These are phyloP conservation scores for Stichodactyla helianthus DNA, from an alignment of 64 coral and sea anemone genomes.

Conservation along the genomic window DNA sequence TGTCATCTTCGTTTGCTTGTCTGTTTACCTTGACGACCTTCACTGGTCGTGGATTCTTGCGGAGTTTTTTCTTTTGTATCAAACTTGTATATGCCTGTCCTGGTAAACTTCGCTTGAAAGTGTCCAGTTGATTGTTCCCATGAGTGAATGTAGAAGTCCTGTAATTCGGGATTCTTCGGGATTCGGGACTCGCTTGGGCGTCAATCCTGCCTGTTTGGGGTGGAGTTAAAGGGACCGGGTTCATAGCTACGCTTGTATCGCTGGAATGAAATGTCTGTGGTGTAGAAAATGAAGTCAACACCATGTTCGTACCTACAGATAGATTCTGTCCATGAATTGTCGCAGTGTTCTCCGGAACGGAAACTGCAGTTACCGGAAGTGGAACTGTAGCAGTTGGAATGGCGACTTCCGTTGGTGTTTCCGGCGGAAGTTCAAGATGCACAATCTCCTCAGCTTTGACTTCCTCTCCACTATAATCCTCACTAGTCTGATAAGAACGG, in stretches of 20 bases:
- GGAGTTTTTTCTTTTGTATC: conserved; percentile 43
- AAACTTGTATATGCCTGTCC: neutral
- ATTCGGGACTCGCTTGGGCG: neutral
- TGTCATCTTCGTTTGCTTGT: conserved; percentile 46
- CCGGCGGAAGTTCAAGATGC: conserved; percentile 21
- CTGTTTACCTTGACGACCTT: conserved; percentile 45
- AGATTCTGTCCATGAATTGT: neutral
- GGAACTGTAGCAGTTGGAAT: neutral
- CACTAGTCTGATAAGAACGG: neutral
- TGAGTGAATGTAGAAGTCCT: neutral
- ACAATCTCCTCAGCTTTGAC: conserved; percentile 33
- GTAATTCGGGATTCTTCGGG: neutral
- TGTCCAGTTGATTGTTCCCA: neutral
- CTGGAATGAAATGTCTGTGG: neutral
- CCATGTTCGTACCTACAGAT: neutral
- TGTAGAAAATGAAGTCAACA: neutral
- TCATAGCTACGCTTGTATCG: neutral
- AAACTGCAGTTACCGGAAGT: conserved; percentile 5
- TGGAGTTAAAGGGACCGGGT: neutral
- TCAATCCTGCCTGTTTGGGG: neutral
- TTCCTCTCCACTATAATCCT: neutral
- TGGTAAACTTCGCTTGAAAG: neutral
- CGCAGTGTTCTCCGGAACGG: neutral
- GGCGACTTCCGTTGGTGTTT: neutral
- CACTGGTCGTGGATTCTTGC: conserved; percentile 53